These are phyloP conservation scores for Ramphastos sulfuratus DNA, from an alignment of 2,113 vertebrate genomes.

Conservation along the genomic window DNA sequence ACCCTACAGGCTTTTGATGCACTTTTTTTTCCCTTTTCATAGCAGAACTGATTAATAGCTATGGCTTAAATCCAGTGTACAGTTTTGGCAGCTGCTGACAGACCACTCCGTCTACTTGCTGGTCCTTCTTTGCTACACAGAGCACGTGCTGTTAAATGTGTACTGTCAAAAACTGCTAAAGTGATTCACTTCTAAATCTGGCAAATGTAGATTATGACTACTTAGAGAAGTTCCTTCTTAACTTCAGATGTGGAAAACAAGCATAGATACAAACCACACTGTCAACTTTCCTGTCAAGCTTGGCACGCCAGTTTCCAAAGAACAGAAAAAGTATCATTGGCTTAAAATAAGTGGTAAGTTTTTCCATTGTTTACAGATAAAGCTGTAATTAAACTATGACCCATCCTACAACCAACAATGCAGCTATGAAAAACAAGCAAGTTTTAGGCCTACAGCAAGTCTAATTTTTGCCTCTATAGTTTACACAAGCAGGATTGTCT, in stretches of 20 bases:
- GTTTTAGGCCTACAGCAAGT: not conserved
- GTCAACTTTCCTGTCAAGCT: not conserved
- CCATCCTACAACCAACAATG: not conserved
- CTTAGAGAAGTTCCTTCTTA: not conserved
- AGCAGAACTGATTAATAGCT: constrained; percentile 49
- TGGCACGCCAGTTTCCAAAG: not conserved
- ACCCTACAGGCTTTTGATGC: constrained; percentile 26
- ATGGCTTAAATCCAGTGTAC: constrained; percentile 27
- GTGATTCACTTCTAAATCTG: constrained; percentile 4
- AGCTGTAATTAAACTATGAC: not conserved
- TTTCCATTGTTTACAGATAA: not conserved
- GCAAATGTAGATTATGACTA: not conserved
- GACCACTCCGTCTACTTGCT: constrained; percentile 18
- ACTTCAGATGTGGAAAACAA: not conserved
- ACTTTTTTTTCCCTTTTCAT: not conserved
- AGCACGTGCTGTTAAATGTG: not conserved
- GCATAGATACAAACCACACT: not conserved
- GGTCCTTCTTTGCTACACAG: not conserved
- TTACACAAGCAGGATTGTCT: constrained; percentile 22
- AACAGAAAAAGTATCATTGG: not conserved
- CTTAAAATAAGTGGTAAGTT: not conserved
- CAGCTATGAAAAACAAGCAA: not conserved
- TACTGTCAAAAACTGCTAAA: not conserved
- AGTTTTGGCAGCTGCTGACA: constrained; percentile 33
- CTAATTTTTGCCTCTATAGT: constrained; percentile 19